Base-by-base conservation (phyloP, 1,140 invertebrate genomes). In the Melitaea cinxia region DNA sequence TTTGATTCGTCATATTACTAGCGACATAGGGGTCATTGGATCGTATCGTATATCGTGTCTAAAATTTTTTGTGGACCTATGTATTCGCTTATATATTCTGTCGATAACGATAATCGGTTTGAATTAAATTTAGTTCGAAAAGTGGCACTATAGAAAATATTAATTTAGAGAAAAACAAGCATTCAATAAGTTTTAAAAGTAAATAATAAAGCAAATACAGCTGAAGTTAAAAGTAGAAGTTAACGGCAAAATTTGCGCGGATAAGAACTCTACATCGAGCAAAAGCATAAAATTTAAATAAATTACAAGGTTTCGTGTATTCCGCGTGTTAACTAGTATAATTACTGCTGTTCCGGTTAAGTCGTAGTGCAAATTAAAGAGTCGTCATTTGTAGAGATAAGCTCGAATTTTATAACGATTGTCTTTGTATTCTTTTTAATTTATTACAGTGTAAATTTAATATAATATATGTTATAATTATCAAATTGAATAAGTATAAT, bases 251-350 rank as follows among this genome's bases (percentile, higher is more conserved):
- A 23, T 23, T 47, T 47, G 23, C 10, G 5, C 6, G 19, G 12
- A 47, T 42, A 9, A 21, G 21, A 47, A n/a, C n/a, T n/a, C 12
- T 45, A 17, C 39, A 45, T 7, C 15, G 15, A 19, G 42, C 7
- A 47, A 47, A 45, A 47, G 42, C 21, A 47, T 47, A 47, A 47
- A 21, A 47, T 47, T 47, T 47, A 4, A 47, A 47, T 47, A 47
- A 47, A 47, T 47, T 23, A 47, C 19, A 47, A 47, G 42, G 19
- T 47, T 47, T 47, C 21, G 42, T 47, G 21, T 47, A 21, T 47
- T 23, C 17, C 6, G 42, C 23, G 17, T 19, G 42, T 19, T 47
- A 21, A 47, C 42, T 47, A 23, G 42, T 47, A 21, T 47, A 47
- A 47, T 47, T 23, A 23, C 4, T 2, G 42, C 42, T 21, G 17